Evolutionary conservation across 2,888 invertebrate species (phyloP), one percentile per base, ranked within the genome.

Genomic region (Ornithoptera alexandrae): DNA sequence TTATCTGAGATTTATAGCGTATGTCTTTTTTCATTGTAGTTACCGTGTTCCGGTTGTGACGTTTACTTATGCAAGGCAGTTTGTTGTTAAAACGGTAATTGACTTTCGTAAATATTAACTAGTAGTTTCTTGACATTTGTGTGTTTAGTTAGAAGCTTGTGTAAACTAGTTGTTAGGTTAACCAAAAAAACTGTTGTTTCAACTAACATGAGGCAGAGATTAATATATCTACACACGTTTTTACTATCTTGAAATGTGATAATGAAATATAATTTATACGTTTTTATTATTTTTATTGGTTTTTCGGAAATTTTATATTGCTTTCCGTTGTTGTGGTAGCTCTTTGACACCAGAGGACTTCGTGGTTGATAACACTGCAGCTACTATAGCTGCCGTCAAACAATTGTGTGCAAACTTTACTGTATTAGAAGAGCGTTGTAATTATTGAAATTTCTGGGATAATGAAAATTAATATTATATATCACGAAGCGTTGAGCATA

Each of bases 51-150:
- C 58, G 46, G 20, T 30, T 30, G n/a, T 46, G 46, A 65, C 65
- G 36, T 50, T 56, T 46, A 50, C 60, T n/a, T n/a, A 20, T 66
- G 46, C 24, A 59, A 15, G 53, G n/a, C 39, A 36, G 30, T 50
- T 36, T 61, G 60, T 67, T 61, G 15, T 62, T 39, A 10, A 36
- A 62, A 67, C 56, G 39, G 53, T 57, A 46, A 67, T 67, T 62
- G 61, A 18, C 56, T 62, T 67, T 62, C 12, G 56, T 57, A 42
- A 67, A 67, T 67, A 67, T 67, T 67, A 57, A 62, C 62, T 62
- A 56, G 22, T 20, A 22, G 57, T 62, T 68, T 24, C 62, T 62
- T 46, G 30, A 24, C 62, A n/a, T 62, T 12, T 15, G 53, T 15
- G 53, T 57, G 57, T 62, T 57, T 67, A 58, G 46, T 24, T 58